Conservation (phyloP, 2,797 vertebrate species). For the Xenopus petersii region DNA sequence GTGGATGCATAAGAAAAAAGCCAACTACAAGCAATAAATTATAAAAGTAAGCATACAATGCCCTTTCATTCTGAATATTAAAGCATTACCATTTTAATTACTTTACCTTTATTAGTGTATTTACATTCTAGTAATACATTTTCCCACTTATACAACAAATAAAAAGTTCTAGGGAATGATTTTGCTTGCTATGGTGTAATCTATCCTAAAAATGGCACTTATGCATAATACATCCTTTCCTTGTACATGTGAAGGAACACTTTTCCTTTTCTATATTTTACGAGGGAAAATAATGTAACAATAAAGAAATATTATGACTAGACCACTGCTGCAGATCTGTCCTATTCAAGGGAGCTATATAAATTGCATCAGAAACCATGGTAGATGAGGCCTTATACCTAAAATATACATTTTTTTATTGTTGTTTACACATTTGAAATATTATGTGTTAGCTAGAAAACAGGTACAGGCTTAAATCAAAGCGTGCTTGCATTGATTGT, state of each 20-base stretch:
- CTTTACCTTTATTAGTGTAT: too few relatives aligned
- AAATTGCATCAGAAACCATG: slow-evolving; percentile 45
- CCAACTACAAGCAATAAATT: too few relatives aligned
- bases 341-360: slow-evolving; percentile 46
- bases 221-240: slow-evolving; percentile 42
- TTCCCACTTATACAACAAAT: too few relatives aligned
- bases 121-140: too few relatives aligned
- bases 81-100: too few relatives aligned
- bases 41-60: too few relatives aligned
- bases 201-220: slow-evolving; percentile 38
- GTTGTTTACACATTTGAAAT: slow-evolving; percentile 44
- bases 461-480: slow-evolving; percentile 39
- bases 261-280: slow-evolving; percentile 41
- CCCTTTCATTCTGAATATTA: too few relatives aligned
- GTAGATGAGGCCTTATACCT: slow-evolving; percentile 44
- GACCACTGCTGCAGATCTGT: slow-evolving; percentile 38
- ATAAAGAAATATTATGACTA: slow-evolving; percentile 49
- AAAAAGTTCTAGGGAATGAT: too few relatives aligned
- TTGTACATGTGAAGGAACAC: slow-evolving; percentile 36
- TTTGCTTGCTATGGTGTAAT: slow-evolving; percentile 17
- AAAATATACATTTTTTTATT: slow-evolving; percentile 50
- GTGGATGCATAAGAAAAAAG: too few relatives aligned
- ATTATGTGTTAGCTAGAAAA: slow-evolving; percentile 29
- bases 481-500: slow-evolving; percentile 1
- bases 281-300: slow-evolving; percentile 44